Evolutionary conservation across 2,888 invertebrate species (phyloP), one percentile per base, ranked within the genome.

Genomic region (Coleophora deauratella): DNA sequence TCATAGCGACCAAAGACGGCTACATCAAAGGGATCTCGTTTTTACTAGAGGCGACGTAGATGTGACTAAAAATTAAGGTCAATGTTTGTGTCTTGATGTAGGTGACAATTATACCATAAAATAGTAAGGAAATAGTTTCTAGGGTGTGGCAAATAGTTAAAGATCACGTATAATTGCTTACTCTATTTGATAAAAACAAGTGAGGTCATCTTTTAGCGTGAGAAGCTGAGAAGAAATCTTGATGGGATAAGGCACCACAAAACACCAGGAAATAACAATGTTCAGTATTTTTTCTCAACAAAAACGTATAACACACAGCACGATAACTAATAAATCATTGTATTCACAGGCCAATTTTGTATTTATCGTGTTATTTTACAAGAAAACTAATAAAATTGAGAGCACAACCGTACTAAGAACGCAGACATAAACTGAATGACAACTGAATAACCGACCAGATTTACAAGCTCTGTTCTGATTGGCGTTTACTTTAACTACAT

Each of bases 191-290:
- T 47, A 48, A 51, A 55, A 65, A 60, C 57, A 59, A 57, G 51
- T 70, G 75, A 74, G 70, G 55, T 75, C 75, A 73, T 66, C 59
- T 48, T 41, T 46, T 44, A 45, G 47, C 51, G 44, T 50, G 43
- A 49, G 50, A 52, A 53, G 6, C 6, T 21, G 41, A 41, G 52
- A 49, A 45, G 37, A 41, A 40, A 45, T 28, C 38, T 38, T 40
- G 35, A 12, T 39, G 41, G 45, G 40, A 43, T 44, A 38, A 36
- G 43, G 41, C 21, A 38, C 40, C 41, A 40, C 34, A 38, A 33
- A 40, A 35, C 35, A 14, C 8, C 30, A 9, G 2, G 15, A 38
- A 35, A 33, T 33, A 9, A 33, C 10, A 27, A 11, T 13, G 3
- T n/a, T 13, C 42, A 30, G 37, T 10, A 27, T 33, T 28, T 41